These are phyloP conservation scores for Aphelenchoides fujianensis DNA, from an alignment of 1,140 invertebrate species.

Conservation along the genomic window DNA sequence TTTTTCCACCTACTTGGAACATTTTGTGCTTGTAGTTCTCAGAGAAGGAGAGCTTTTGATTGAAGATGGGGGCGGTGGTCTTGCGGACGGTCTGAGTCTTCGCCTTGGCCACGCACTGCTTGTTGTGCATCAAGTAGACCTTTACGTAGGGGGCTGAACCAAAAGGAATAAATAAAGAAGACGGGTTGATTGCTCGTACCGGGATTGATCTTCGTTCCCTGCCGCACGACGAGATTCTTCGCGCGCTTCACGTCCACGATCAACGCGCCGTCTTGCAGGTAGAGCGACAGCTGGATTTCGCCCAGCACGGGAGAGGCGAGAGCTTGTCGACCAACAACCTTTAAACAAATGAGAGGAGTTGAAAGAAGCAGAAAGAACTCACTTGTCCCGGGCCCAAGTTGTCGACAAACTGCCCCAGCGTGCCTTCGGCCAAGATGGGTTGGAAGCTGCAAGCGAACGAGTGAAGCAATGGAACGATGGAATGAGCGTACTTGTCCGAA, in stretches of 20 bases:
- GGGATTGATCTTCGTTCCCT: constrained; percentile 83
- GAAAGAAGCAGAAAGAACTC: too few relatives aligned
- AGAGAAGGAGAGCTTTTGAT: constrained; percentile 86
- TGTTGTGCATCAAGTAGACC: constrained; percentile 89
- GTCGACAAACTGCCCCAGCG: constrained; percentile 65
- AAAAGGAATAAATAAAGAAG: too few relatives aligned
- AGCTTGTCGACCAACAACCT: constrained; percentile 93
- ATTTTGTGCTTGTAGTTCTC: constrained; percentile 87
- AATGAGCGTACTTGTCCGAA: constrained; percentile 75
- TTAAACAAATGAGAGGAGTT: too few relatives aligned
- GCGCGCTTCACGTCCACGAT: constrained; percentile 96
- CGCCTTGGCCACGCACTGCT: constrained; percentile 90
- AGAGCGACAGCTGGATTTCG: constrained; percentile 82
- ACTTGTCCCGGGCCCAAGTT: constrained; percentile 60
- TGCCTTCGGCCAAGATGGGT: constrained; percentile 56
- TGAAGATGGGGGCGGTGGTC: constrained; percentile 92
- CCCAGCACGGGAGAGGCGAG: constrained; percentile 88
- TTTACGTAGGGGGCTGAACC: constrained; percentile 88
- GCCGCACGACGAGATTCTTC: constrained; percentile 83
- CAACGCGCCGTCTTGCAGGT: constrained; percentile 83
- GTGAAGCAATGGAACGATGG: too few relatives aligned
- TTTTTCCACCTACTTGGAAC: constrained; percentile 84
- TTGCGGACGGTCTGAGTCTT: constrained; percentile 85
- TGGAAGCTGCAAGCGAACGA: constrained; percentile 54
- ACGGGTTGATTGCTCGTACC: too few relatives aligned